A percentile compares a stretch with the other conserved stretches of the same genome.
phyloP scores from a whole-genome alignment of 92 coral and sea anemone species.

The Porites cylindrica region DNA sequence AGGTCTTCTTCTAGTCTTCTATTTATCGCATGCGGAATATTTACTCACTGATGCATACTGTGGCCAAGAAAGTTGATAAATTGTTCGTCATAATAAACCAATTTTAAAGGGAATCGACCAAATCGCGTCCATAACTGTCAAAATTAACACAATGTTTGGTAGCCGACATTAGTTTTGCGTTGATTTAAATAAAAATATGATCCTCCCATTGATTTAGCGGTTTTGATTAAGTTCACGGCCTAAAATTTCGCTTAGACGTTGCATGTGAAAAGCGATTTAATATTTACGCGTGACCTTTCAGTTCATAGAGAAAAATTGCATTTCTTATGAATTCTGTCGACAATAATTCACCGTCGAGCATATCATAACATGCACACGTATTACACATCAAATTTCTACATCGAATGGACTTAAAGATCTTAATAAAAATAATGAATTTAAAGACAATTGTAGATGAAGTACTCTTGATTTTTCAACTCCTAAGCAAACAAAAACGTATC shows the following conservation, averaged over 20 bases:
- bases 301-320: not conserved
- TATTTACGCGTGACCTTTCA: not conserved
- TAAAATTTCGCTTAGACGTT: not conserved
- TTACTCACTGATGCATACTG: not conserved
- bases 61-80: not conserved
- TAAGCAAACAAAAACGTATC: not conserved
- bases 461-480: not conserved
- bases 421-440: not conserved
- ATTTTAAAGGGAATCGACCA: not conserved
- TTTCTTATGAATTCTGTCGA: slow-evolving; percentile 2
- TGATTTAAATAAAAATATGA: slow-evolving; percentile 5
- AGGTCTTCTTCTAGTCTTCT: not conserved
- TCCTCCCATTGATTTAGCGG: not conserved
- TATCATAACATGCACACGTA: slow-evolving; percentile 23
- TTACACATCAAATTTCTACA: not conserved
- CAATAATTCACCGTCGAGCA: not conserved
- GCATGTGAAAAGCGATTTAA: not conserved
- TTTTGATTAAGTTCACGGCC: slow-evolving; percentile 2
- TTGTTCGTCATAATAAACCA: not conserved
- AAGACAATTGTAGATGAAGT: not conserved
- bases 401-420: not conserved
- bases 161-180: not conserved
- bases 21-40: too few relatives aligned
- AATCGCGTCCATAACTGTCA: not conserved
- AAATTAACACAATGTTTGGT: slow-evolving; percentile 19